Conservation (phyloP, 2,113 vertebrate genomes). For the Danionella cerebrum region DNA sequence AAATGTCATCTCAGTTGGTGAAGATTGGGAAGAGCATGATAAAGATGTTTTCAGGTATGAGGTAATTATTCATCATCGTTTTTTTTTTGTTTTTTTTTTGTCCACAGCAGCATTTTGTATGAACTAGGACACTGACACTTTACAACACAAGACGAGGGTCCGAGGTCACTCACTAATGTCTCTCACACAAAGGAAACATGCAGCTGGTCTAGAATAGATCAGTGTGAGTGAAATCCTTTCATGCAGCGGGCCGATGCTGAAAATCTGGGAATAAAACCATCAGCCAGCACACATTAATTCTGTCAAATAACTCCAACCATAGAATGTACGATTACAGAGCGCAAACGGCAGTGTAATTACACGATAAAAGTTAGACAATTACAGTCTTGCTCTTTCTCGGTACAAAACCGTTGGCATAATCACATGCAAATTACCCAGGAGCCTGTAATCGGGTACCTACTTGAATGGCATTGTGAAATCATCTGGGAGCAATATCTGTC, state of each 20-base stretch:
- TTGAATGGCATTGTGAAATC: conserved; percentile 51
- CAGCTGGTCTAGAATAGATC: conserved; percentile 2
- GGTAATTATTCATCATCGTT: conserved; percentile 48
- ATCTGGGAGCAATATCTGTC: conserved; percentile 47
- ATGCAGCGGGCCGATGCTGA: background rate
- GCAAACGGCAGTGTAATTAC: conserved; percentile 59
- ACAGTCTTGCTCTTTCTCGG: conserved; percentile 43
- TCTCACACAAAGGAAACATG: conserved; percentile 16
- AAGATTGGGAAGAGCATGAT: conserved; percentile 21
- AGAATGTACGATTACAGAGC: conserved; percentile 54
- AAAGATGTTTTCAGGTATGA: conserved; percentile 21
- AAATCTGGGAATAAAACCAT: conserved; percentile 21
- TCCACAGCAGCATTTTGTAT: conserved; percentile 25
- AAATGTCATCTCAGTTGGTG: conserved; percentile 2
- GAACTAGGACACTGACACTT: conserved; percentile 7
- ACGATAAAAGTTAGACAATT: conserved; percentile 63
- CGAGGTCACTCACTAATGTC: conserved; percentile 17
- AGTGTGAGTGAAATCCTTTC: conserved; percentile 5
- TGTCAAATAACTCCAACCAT: conserved; percentile 28
- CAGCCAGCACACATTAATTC: conserved; percentile 48
- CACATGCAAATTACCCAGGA: conserved; percentile 59
- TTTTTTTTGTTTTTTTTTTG: too few relatives aligned
- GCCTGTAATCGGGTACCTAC: conserved; percentile 54
- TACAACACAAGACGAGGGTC: conserved; percentile 29
- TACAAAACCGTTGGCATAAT: conserved; percentile 61